Evolutionary conservation across 1,140 invertebrate genomes (phyloP).

Genomic region (Zaprionus vittiger): DNA sequence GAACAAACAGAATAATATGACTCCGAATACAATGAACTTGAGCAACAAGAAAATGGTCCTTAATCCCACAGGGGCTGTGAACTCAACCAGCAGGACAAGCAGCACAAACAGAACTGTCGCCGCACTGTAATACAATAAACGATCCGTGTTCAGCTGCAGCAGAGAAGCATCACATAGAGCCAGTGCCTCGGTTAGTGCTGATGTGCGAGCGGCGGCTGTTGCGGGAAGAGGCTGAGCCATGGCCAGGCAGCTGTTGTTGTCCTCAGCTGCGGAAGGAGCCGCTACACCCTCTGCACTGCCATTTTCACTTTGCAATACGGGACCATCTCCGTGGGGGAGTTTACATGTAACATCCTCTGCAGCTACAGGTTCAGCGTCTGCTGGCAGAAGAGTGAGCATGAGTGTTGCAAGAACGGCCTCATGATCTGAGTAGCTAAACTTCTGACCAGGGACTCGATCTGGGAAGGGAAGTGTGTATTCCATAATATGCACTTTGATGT

Average conservation of each 20-base stretch:
- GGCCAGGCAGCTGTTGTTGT: slow-evolving; percentile 15
- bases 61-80: slow-evolving; percentile 82
- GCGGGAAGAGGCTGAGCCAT: slow-evolving; percentile 38
- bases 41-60: slow-evolving; percentile 85
- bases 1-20: slow-evolving; percentile 89
- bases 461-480: slow-evolving; percentile 90
- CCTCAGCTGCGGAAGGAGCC: not conserved
- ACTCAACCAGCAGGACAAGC: slow-evolving; percentile 83
- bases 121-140: slow-evolving; percentile 86
- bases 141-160: slow-evolving; percentile 86
- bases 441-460: slow-evolving; percentile 88
- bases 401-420: slow-evolving; percentile 92
- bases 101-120: slow-evolving; percentile 85
- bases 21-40: slow-evolving; percentile 87
- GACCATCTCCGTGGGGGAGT: slow-evolving; percentile 10
- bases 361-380: not conserved
- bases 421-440: slow-evolving; percentile 95
- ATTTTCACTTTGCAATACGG: not conserved
- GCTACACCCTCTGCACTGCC: not conserved
- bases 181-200: slow-evolving; percentile 87
- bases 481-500: slow-evolving; percentile 86
- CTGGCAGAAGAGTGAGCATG: slow-evolving; percentile 39
- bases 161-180: slow-evolving; percentile 87
- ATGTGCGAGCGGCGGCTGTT: slow-evolving; percentile 57
- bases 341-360: slow-evolving; percentile 24